Base-by-base conservation (phyloP, 2,888 invertebrate genomes). In the Biston betularia region DNA sequence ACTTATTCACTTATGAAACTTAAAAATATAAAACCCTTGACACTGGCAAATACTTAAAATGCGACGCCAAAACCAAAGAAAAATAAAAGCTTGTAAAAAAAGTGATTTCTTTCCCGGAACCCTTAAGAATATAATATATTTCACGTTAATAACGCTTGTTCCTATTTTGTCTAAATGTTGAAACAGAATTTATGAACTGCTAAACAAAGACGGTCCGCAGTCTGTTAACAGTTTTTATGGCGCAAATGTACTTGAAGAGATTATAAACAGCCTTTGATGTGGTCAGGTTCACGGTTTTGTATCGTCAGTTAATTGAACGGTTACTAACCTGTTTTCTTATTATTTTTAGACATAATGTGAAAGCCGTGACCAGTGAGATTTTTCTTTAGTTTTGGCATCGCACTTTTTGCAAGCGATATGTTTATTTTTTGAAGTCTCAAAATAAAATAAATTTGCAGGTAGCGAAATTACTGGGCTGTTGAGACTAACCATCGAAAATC, bases 201-300 rank as follows among this genome's bases (percentile, higher is more conserved):
- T 64, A 64, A 59, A 64, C 54, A 54, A 24, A 52, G 50, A n/a
- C 35, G 50, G 14, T n/a, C 9, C 34, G 45, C 44, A 49, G 33
- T 62, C 46, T 34, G 46, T 42, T 50, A 60, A 60, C 44, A 57
- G 59, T 54, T 64, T 64, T 54, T 65, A 60, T 38, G 48, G 55
- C n/a, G 38, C n/a, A 9, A 54, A 33, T 45, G 35, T 35, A 54
- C 58, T 48, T 42, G n/a, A 14, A n/a, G 10, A 38, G 64, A 55
- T 54, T 44, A 34, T 55, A 65, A 65, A 57, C 56, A 52, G 14
- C 42, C 55, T 65, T 65, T 65, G 65, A 65, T 60, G 65, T 65
- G 54, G 59, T 55, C 50, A 50, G 55, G 58, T 64, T 53, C 58
- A 53, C 14, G 58, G 53, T n/a, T 57, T 49, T 15, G 49, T 56